A percentile compares a stretch with the other conserved stretches of the same genome.
Evolutionary conservation across 2,797 vertebrate species (phyloP).

Genomic region (Leptodactylus fallax): DNA sequence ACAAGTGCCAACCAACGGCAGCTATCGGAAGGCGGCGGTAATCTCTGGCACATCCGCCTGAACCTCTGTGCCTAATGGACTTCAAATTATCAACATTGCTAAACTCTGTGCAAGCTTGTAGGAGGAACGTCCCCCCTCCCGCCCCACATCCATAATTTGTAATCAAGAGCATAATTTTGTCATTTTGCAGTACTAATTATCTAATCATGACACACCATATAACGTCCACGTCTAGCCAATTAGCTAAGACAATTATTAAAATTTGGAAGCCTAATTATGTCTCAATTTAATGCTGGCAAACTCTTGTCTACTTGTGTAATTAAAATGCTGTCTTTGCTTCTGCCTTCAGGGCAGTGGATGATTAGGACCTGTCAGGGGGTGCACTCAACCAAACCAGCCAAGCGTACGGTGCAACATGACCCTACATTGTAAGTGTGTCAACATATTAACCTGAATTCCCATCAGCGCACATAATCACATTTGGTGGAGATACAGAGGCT

Average conservation of each 20-base stretch:
- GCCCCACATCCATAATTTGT: conserved; percentile 70
- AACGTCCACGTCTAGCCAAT: conserved; percentile 89
- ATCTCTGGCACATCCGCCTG: conserved; percentile 56
- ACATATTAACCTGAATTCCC: conserved; percentile 99
- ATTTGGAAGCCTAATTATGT: conserved; percentile 95
- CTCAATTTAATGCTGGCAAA: conserved; percentile 92
- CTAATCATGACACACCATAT: conserved; percentile 81
- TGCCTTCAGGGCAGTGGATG: conserved; percentile 94
- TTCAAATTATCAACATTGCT: conserved; percentile 71
- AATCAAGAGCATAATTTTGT: conserved; percentile 82
- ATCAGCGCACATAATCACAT: conserved; percentile 86
- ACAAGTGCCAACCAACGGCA: background rate
- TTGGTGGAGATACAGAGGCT: conserved; percentile 76
- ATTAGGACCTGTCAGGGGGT: conserved; percentile 97
- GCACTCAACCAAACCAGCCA: conserved; percentile 84
- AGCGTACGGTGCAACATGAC: conserved; percentile 94
- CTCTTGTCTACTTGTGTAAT: conserved; percentile 87
- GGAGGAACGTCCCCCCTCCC: conserved; percentile 67
- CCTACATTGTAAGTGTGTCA: conserved; percentile 98
- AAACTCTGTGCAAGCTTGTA: conserved; percentile 75
- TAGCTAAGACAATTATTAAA: conserved; percentile 95
- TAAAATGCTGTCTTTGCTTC: conserved; percentile 87
- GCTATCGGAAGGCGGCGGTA: conserved; percentile 10
- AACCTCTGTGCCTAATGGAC: conserved; percentile 70
- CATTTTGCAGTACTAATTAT: conserved; percentile 86